phyloP scores from a whole-genome alignment of 1,140 invertebrate species.

The Hyphantria cunea region DNA sequence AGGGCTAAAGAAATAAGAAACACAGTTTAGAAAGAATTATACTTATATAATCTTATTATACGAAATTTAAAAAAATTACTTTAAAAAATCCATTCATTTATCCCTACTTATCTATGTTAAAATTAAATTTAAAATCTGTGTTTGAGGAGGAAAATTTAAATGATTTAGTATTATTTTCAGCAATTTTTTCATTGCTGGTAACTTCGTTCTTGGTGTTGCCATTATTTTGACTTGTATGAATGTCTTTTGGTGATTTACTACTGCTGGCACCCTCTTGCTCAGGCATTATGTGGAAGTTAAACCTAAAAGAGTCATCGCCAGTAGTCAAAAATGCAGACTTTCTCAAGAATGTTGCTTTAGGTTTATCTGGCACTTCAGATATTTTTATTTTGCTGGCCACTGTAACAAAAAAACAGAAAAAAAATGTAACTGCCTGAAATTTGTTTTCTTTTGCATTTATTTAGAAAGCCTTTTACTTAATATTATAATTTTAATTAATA shows the following conservation, averaged over 20 bases:
- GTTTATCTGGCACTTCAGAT: constrained; percentile 58
- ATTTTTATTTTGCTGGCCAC: constrained; percentile 79
- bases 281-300: constrained; percentile 63
- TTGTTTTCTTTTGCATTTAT: too few relatives aligned
- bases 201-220: constrained; percentile 34
- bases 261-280: constrained; percentile 42
- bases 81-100: constrained; percentile 17
- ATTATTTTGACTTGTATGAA: constrained; percentile 21
- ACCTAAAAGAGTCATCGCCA: constrained; percentile 66
- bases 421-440: too few relatives aligned
- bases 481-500: too few relatives aligned
- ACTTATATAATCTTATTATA: not conserved
- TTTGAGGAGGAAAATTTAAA: constrained; percentile 59
- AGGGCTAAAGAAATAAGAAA: not conserved
- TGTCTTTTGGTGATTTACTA: constrained; percentile 33
- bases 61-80: constrained; percentile 1
- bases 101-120: constrained; percentile 54
- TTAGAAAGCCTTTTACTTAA: too few relatives aligned
- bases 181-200: constrained; percentile 24
- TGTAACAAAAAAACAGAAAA: constrained; percentile 63
- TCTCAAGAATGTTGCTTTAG: constrained; percentile 73
- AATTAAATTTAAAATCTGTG: constrained; percentile 74
- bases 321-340: constrained; percentile 70
- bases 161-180: constrained; percentile 40
- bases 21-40: not conserved